phyloP scores from a whole-genome alignment of 2,888 invertebrate species.

The Drosophila greeni region DNA sequence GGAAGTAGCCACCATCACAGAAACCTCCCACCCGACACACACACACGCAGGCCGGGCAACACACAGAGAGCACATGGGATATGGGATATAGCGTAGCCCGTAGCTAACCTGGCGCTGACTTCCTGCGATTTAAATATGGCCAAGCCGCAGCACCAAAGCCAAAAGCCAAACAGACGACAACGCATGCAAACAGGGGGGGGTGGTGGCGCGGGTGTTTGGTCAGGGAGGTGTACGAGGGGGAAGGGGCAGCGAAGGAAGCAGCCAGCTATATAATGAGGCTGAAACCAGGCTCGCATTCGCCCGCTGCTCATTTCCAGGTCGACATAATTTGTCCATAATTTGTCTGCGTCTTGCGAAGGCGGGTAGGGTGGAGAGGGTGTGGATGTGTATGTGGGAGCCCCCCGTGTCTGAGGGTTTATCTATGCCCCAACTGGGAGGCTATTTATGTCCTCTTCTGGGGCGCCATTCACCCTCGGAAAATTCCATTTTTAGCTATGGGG shows the following conservation, averaged over 20 bases:
- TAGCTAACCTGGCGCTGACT: constrained; percentile 57
- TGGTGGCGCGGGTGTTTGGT: background rate
- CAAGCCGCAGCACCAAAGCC: constrained; percentile 42
- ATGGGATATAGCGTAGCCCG: constrained; percentile 54
- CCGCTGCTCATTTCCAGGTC: constrained; percentile 77
- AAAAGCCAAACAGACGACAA: constrained; percentile 65
- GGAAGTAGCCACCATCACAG: constrained; percentile 56
- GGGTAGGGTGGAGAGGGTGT: background rate
- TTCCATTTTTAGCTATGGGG: constrained; percentile 8
- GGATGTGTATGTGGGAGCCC: constrained; percentile 6
- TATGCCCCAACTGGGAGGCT: constrained; percentile 66
- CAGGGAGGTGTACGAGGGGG: constrained; percentile 24
- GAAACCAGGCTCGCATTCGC: constrained; percentile 60
- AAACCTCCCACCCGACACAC: constrained; percentile 15
- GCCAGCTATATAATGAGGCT: constrained; percentile 65
- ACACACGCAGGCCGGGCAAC: constrained; percentile 10
- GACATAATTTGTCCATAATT: constrained; percentile 78
- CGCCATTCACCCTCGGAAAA: constrained; percentile 30
- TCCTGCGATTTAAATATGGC: constrained; percentile 70
- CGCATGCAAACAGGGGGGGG: constrained; percentile 50
- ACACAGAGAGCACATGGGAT: constrained; percentile 20
- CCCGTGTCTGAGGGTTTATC: constrained; percentile 62
- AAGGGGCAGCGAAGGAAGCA: constrained; percentile 52
- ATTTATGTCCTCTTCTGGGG: constrained; percentile 63
- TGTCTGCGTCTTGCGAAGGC: constrained; percentile 67